Base-by-base conservation (phyloP, 2,888 invertebrate species). In the Nomada fucata region DNA sequence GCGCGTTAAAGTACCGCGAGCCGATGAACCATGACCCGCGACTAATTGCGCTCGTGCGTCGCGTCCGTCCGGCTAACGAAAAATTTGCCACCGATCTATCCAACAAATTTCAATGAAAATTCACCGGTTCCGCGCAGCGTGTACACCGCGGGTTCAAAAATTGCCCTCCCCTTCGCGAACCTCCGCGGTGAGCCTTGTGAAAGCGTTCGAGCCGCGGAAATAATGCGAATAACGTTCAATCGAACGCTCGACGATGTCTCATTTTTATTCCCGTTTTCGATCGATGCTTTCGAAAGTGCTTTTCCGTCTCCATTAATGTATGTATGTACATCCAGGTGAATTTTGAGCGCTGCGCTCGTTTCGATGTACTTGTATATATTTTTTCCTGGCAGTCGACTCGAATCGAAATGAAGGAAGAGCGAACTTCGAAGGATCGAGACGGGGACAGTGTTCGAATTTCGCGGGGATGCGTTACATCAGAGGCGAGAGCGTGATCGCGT, bases 21-120 rank as follows among this genome's bases (percentile, higher is more conserved):
- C 71, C 80, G 80, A 82, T 80, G 71, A 71, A 63, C 80, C 75
- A 72, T 67, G n/a, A 52, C 20, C 75, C 84, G 86, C 84, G 86
- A 87, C 87, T 88, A 87, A 89, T 89, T 87, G 84, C 83, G 55
- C 74, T 47, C 74, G 75, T 36, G 74, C 23, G 29, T 50, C 18
- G 52, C 18, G 44, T 55, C 55, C n/a, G 11, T 50, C 64, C 15
- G 26, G 7, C 44, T 15, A 57, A 52, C 52, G 70, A 75, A 82
- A 82, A 82, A 82, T 75, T 79, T 70, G 65, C 81, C 44, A 75
- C 68, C 75, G 29, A 53, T 64, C 69, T 60, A n/a, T 15, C 67
- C 74, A 50, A 75, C 74, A 61, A 82, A 82, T 79, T 82, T 82
- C 70, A 73, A 82, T 71, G 75, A 75, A 70, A 67, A 50, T 20